phyloP scores from a whole-genome alignment of 2,113 vertebrate species.

The Saccopteryx leptura region DNA sequence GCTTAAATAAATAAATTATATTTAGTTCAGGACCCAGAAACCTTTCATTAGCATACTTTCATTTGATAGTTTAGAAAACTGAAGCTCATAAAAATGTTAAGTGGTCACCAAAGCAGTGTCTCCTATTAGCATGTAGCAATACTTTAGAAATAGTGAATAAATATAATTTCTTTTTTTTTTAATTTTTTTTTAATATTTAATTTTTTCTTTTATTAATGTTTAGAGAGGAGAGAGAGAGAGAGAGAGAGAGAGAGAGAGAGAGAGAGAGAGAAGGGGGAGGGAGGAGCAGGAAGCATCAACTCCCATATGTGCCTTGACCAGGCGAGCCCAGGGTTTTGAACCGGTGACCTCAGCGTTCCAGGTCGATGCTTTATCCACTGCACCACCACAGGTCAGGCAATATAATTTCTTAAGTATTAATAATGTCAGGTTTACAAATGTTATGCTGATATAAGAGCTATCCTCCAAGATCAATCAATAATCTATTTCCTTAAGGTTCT shows the following conservation, averaged over 20 bases:
- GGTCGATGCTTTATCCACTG: no score
- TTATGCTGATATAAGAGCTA: not conserved
- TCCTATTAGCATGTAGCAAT: not conserved
- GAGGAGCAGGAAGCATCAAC: no score
- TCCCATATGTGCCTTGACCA: no score
- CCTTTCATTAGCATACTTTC: not conserved
- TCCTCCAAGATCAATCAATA: not conserved
- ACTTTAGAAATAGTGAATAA: conserved; percentile 39
- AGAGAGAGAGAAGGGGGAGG: no score
- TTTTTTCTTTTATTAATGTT: no score
- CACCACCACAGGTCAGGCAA: no score
- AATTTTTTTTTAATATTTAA: no score
- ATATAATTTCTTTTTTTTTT: not conserved
- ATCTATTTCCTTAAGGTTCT: not conserved
- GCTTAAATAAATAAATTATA: not conserved
- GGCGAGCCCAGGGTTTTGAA: no score
- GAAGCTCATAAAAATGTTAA: not conserved
- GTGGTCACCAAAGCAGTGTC: not conserved
- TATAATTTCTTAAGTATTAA: not conserved
- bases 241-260: no score
- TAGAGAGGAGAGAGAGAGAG: no score
- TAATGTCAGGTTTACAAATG: not conserved
- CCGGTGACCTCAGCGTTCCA: no score
- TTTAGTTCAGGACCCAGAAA: not conserved
- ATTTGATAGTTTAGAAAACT: not conserved